Evolutionary conservation across 2,797 vertebrate species (phyloP).

Genomic region (Centropyge bicolor): DNA sequence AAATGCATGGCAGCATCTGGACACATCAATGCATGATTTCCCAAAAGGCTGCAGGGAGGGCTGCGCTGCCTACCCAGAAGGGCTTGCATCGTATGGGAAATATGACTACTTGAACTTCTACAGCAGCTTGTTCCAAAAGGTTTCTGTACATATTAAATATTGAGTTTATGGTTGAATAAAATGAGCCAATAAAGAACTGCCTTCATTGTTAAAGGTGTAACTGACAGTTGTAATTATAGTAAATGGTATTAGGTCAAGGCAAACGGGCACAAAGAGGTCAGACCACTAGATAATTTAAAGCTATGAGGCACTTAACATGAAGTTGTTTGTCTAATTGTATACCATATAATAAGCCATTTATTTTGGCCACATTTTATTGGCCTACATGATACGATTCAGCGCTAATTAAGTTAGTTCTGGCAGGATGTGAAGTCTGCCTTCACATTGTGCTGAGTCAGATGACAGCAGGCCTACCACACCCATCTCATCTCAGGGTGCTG

Average conservation of each 20-base stretch:
- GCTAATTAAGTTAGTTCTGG: conserved; percentile 8
- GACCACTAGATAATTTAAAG: not conserved
- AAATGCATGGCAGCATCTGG: conserved; percentile 20
- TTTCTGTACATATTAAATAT: not conserved
- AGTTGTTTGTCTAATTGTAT: not conserved
- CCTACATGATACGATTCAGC: not conserved
- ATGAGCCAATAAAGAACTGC: not conserved
- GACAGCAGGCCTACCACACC: conserved; percentile 21
- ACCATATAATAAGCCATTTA: conserved; percentile 5
- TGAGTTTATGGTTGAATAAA: not conserved
- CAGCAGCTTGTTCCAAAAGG: not conserved
- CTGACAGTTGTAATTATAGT: not conserved
- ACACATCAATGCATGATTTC: conserved; percentile 7
- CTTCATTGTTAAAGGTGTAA: not conserved
- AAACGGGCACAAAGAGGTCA: not conserved
- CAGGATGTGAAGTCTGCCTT: not conserved
- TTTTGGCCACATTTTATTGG: not conserved
- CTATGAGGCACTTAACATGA: not conserved
- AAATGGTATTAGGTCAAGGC: not conserved
- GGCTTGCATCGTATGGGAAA: not conserved
- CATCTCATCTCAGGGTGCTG: conserved; percentile 10
- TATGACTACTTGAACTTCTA: not conserved
- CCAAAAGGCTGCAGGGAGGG: conserved; percentile 1
- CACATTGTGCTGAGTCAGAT: conserved; percentile 35
- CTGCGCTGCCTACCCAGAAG: not conserved